These are phyloP conservation scores for Lumbricus terrestris DNA, from an alignment of 2,888 invertebrate species.

Conservation along the genomic window DNA sequence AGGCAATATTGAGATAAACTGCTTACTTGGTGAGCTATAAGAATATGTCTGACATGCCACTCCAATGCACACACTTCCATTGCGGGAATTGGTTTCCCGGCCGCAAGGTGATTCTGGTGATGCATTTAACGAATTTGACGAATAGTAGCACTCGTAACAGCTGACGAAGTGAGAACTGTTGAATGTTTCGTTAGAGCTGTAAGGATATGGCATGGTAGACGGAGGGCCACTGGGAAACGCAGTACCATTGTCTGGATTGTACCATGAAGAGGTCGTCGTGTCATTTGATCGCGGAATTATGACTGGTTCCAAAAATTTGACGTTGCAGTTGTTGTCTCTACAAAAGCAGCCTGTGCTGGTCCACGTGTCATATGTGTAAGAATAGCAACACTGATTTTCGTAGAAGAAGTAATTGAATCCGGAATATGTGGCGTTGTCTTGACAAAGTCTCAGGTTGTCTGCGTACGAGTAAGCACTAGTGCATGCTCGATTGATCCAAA, in stretches of 20 bases:
- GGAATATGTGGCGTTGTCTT: neutral
- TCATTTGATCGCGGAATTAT: neutral
- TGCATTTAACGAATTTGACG: neutral
- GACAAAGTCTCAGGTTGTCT: neutral
- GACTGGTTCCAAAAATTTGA: neutral
- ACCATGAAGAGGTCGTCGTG: neutral
- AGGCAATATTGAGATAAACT: neutral
- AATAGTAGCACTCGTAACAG: neutral
- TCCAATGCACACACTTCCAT: neutral
- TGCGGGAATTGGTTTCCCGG: neutral
- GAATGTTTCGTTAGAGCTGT: neutral
- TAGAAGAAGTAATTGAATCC: neutral
- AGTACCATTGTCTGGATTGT: neutral
- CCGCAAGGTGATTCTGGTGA: neutral
- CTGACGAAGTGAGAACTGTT: neutral
- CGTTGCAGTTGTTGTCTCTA: neutral
- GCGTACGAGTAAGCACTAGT: neutral
- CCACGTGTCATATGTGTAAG: neutral
- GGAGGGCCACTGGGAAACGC: neutral
- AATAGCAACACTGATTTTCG: constrained; percentile 3
- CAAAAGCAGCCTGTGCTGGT: neutral
- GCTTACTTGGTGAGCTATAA: neutral
- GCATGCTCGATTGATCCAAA: neutral
- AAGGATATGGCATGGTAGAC: neutral
- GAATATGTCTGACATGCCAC: neutral